Conservation (phyloP, 2,797 vertebrate species). For the Urophycis tenuis region DNA sequence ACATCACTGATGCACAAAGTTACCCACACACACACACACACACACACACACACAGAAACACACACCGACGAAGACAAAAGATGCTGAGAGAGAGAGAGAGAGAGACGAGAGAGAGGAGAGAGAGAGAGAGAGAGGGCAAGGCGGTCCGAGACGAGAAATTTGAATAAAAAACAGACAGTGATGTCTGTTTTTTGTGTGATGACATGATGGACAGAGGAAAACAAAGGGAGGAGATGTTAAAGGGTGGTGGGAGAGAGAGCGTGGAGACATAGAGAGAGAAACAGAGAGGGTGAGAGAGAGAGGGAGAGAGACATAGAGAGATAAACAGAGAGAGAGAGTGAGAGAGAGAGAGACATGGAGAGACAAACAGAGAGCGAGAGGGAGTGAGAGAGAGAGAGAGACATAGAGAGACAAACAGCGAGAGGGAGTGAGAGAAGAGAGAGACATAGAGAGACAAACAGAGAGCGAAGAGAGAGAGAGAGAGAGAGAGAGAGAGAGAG, state of each 20-base stretch:
- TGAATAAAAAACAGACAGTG: neutral
- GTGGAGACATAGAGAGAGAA: too few species aligned
- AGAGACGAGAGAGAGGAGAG: neutral
- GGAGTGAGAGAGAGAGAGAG: too few species aligned
- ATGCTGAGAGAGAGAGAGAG: neutral
- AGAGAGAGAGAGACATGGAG: neutral
- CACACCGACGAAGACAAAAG: too few species aligned
- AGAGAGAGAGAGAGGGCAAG: neutral
- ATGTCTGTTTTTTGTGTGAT: too few species aligned
- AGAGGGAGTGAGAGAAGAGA: neutral
- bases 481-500: neutral
- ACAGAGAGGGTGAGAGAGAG: neutral
- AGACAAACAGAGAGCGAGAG: too few species aligned
- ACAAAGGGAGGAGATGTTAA: neutral
- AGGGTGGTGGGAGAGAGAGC: neutral
- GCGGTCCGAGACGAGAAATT: neutral
- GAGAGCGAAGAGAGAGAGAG: too few species aligned
- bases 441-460: neutral
- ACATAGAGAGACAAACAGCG: too few species aligned
- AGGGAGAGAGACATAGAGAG: neutral
- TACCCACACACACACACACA: neutral
- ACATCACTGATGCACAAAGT: neutral
- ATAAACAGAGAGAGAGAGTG: neutral
- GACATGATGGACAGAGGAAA: neutral
- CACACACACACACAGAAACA: conserved; percentile 21